These are phyloP conservation scores for Oligia fasciuncula DNA, from an alignment of 2,888 invertebrate species.

Conservation along the genomic window DNA sequence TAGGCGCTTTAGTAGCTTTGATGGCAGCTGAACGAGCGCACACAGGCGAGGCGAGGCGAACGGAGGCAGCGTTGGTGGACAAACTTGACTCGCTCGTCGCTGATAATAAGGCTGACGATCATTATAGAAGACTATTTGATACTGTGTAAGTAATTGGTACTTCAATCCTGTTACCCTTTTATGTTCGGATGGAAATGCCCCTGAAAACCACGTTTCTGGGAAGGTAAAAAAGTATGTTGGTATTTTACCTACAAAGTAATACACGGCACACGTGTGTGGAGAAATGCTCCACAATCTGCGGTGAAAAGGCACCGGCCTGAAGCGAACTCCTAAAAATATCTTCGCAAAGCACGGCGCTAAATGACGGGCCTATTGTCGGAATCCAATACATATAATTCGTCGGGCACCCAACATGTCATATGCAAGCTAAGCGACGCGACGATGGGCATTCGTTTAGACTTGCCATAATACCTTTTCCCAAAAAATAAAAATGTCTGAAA, in stretches of 20 bases:
- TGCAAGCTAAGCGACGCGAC: neutral
- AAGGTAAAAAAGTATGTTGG: neutral
- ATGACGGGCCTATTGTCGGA: neutral
- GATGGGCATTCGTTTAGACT: neutral
- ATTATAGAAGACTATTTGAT: constrained; percentile 97
- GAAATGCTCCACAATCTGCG: neutral
- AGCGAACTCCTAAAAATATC: neutral
- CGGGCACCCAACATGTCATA: neutral
- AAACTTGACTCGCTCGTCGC: constrained; percentile 97
- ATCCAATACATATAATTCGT: neutral
- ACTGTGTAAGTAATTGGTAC: constrained; percentile 94
- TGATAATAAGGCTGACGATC: constrained; percentile 98
- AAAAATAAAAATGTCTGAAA: neutral
- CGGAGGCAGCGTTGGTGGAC: constrained; percentile 98
- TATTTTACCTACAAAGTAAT: neutral
- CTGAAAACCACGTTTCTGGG: neutral
- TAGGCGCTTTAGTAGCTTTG: constrained; percentile 98
- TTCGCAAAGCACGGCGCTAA: neutral
- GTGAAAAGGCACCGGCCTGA: neutral
- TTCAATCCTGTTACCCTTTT: neutral
- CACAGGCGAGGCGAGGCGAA: constrained; percentile 96
- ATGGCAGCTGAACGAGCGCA: constrained; percentile 97
- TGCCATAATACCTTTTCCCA: neutral
- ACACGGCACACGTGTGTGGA: neutral
- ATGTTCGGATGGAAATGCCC: neutral